Conservation (phyloP, 30 jellyfish, hydroid and myxozoan species). For the Aurelia coerulea region DNA sequence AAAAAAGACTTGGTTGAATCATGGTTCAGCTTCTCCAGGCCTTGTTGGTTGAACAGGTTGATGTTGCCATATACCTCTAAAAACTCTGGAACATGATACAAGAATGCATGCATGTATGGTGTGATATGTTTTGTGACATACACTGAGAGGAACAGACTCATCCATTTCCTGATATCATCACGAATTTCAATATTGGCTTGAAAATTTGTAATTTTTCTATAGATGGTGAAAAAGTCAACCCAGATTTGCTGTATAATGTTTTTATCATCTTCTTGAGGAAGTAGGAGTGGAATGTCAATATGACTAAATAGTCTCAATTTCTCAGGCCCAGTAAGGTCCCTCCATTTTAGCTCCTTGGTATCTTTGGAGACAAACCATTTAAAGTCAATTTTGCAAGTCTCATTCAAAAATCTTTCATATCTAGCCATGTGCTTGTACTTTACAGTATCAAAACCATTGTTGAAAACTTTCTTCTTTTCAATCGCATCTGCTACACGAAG, state of each 20-base stretch:
- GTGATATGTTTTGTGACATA: conserved; percentile 24
- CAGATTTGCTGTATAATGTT: conserved; percentile 16
- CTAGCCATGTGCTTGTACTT: conserved; percentile 17
- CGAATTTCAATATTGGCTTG: neutral
- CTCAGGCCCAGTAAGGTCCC: conserved; percentile 55
- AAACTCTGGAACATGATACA: conserved; percentile 24
- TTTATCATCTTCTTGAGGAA: conserved; percentile 4
- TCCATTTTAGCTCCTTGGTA: neutral
- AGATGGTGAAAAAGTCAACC: conserved; percentile 18
- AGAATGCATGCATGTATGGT: conserved; percentile 20
- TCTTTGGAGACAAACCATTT: conserved; percentile 15
- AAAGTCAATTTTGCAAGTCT: neutral
- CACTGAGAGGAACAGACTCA: neutral
- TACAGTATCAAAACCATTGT: neutral
- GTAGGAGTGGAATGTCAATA: conserved; percentile 1
- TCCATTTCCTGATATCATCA: neutral
- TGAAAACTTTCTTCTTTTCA: neutral
- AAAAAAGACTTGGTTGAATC: neutral
- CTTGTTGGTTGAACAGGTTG: conserved; percentile 12
- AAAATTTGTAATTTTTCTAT: neutral
- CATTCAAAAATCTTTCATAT: conserved; percentile 18
- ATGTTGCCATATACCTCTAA: conserved; percentile 10
- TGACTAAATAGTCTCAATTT: conserved; percentile 10
- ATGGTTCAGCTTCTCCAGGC: conserved; percentile 9
- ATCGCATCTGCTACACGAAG: conserved; percentile 16